phyloP scores from a whole-genome alignment of 1,140 invertebrate genomes.

The Octopus sinensis region DNA sequence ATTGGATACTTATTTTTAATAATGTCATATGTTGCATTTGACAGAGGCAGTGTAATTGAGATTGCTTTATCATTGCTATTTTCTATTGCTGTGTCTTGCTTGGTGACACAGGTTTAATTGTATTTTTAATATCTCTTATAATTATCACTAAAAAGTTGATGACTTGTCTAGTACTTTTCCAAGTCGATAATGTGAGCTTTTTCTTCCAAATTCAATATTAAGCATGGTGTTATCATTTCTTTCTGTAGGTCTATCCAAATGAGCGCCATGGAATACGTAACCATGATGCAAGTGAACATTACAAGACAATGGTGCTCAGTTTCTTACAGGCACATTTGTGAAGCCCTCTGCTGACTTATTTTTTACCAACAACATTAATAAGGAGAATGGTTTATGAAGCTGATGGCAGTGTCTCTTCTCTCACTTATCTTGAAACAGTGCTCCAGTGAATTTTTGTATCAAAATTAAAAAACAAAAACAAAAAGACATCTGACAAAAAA shows the following conservation, averaged over 20 bases:
- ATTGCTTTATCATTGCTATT: too few species aligned
- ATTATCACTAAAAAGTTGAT: too few species aligned
- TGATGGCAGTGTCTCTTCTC: background rate
- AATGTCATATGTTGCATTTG: too few species aligned
- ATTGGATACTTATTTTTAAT: too few species aligned
- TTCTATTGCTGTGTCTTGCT: too few species aligned
- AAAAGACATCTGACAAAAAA: background rate
- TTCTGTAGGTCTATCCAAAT: conserved; percentile 78
- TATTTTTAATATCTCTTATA: too few species aligned
- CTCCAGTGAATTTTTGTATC: background rate
- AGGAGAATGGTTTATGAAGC: background rate
- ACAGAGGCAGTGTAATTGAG: too few species aligned
- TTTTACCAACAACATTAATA: background rate
- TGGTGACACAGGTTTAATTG: too few species aligned
- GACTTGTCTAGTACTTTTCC: too few species aligned
- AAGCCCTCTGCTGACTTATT: background rate
- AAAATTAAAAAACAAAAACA: background rate
- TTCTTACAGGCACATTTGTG: conserved; percentile 85
- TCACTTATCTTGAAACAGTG: background rate
- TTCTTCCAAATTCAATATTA: too few species aligned
- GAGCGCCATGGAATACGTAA: conserved; percentile 90
- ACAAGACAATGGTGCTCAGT: conserved; percentile 86
- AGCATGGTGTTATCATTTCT: conserved; percentile 15
- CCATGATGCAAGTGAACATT: conserved; percentile 91
- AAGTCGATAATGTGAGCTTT: too few species aligned